These are phyloP conservation scores for Drosophila paracracens DNA, from an alignment of 2,888 invertebrate genomes.

Conservation along the genomic window DNA sequence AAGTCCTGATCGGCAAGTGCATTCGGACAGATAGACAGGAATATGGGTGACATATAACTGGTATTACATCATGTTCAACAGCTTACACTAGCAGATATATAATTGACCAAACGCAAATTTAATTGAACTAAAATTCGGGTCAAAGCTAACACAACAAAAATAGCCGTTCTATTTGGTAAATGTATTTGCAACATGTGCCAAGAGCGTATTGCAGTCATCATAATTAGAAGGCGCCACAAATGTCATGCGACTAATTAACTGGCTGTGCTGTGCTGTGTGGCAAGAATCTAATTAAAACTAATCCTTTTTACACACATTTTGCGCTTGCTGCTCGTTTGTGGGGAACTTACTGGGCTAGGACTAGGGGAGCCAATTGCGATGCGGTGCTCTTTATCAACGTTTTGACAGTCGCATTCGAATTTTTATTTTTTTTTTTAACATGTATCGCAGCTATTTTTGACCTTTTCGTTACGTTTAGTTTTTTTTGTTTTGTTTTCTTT, in stretches of 20 bases:
- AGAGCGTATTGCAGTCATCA: slow-evolving; percentile 11
- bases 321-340: slow-evolving; percentile 14
- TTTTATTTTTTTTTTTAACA: slow-evolving; percentile 44
- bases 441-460: slow-evolving; percentile 79
- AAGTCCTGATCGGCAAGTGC: neutral
- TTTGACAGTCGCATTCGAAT: slow-evolving; percentile 50
- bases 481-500: slow-evolving; percentile 13
- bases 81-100: neutral
- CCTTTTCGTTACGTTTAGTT: slow-evolving; percentile 59
- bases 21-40: neutral
- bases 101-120: neutral
- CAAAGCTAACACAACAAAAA: neutral
- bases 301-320: slow-evolving; percentile 55
- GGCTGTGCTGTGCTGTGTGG: slow-evolving; percentile 25
- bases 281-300: slow-evolving; percentile 60
- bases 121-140: neutral
- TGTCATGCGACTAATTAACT: slow-evolving; percentile 55
- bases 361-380: neutral
- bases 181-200: neutral
- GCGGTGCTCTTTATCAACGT: slow-evolving; percentile 35
- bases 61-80: neutral
- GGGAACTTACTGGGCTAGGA: slow-evolving; percentile 3
- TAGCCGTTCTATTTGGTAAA: neutral
- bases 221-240: slow-evolving; percentile 17
- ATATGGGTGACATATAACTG: neutral